A percentile compares a stretch with the other conserved stretches of the same genome.
These are phyloP conservation scores for Loxodonta africana DNA, from an alignment of 2,113 vertebrate genomes.

Conservation along the genomic window DNA sequence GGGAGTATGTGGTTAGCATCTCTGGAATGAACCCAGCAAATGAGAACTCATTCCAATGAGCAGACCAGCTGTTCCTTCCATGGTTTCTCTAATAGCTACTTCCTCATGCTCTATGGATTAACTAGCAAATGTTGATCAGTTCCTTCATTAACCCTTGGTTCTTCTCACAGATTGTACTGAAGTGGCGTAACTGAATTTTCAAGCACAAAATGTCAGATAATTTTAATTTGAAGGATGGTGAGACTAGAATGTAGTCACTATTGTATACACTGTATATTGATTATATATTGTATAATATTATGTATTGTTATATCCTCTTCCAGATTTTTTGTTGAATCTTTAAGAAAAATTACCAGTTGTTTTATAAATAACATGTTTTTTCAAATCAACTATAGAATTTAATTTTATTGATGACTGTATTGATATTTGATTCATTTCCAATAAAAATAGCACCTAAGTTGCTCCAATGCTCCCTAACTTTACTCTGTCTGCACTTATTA, in stretches of 20 bases:
- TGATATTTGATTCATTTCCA: neutral
- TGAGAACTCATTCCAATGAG: neutral
- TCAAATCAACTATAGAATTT: neutral
- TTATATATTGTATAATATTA: neutral
- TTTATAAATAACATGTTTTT: constrained; percentile 1
- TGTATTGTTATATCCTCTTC: neutral
- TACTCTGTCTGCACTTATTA: neutral
- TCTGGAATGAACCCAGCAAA: constrained; percentile 47
- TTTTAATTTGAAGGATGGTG: neutral
- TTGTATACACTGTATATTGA: neutral
- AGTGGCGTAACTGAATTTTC: neutral
- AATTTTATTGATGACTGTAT: neutral
- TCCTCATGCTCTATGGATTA: neutral
- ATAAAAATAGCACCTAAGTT: neutral
- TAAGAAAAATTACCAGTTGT: neutral
- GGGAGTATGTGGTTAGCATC: constrained; percentile 36
- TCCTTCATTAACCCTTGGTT: neutral
- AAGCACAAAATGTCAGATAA: neutral
- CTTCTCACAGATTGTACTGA: neutral
- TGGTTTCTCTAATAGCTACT: constrained; percentile 32
- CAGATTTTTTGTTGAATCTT: neutral
- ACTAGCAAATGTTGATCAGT: neutral
- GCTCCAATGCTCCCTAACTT: neutral
- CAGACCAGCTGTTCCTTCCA: constrained; percentile 23
- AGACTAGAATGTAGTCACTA: neutral